phyloP scores from a whole-genome alignment of 1,140 invertebrate genomes.

The Eumeta japonica region DNA sequence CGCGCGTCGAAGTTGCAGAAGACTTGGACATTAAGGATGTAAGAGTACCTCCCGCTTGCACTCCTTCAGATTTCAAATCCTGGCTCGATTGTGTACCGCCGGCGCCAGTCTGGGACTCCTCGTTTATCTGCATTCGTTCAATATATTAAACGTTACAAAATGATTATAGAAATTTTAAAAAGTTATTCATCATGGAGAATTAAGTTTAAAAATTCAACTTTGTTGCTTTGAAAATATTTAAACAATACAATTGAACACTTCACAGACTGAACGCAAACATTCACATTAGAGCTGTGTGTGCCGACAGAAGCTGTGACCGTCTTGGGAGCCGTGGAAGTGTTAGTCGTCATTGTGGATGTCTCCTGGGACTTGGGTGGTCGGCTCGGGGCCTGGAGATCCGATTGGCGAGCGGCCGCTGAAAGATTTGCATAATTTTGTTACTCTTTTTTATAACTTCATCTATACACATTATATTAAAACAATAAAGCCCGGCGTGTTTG shows the following conservation, averaged over 20 bases:
- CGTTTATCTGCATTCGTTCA: conserved; percentile 43
- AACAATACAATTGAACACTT: not conserved
- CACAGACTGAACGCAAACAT: conserved; percentile 8
- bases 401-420: conserved; percentile 41
- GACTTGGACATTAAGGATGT: conserved; percentile 56
- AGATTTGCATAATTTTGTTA: conserved; percentile 4
- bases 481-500: too few species aligned
- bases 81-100: conserved; percentile 51
- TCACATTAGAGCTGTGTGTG: conserved; percentile 55
- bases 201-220: too few species aligned
- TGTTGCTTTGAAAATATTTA: too few species aligned
- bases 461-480: too few species aligned
- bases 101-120: conserved; percentile 49
- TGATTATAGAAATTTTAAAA: not conserved
- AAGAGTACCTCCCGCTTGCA: conserved; percentile 74
- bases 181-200: too few species aligned
- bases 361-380: conserved; percentile 66
- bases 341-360: conserved; percentile 63
- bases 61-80: conserved; percentile 74
- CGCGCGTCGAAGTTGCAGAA: conserved; percentile 61
- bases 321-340: conserved; percentile 59
- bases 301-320: conserved; percentile 64
- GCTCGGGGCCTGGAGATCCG: conserved; percentile 40
- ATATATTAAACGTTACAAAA: not conserved
- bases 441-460: too few species aligned